Evolutionary conservation across 1,140 invertebrate species (phyloP).

Genomic region (Pseudoatta argentina): DNA sequence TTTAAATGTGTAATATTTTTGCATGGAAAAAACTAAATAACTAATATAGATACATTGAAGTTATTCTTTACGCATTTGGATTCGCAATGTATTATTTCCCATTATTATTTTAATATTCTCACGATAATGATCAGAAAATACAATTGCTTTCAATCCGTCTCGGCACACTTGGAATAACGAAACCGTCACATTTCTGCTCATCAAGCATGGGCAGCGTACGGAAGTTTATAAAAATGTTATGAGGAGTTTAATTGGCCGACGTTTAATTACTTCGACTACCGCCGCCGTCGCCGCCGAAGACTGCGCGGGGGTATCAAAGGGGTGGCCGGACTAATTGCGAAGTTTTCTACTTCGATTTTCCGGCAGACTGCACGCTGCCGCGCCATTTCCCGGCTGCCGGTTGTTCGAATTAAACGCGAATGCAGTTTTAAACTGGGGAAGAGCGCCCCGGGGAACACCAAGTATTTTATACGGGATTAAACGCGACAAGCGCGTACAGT

Average conservation of each 20-base stretch:
- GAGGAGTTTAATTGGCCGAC: constrained; percentile 81
- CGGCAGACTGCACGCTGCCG: constrained; percentile 71
- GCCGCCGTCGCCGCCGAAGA: constrained; percentile 44
- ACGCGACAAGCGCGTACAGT: constrained; percentile 73
- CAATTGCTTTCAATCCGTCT: background rate
- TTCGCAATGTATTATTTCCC: too few relatives aligned
- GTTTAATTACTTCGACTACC: constrained; percentile 80
- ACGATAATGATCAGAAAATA: background rate
- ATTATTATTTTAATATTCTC: background rate
- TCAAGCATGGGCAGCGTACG: constrained; percentile 59
- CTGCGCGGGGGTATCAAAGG: background rate
- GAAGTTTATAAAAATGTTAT: constrained; percentile 85
- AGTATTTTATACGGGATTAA: constrained; percentile 77
- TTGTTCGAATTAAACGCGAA: constrained; percentile 79
- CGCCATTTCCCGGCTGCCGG: constrained; percentile 74
- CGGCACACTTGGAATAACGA: background rate
- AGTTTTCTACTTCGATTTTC: constrained; percentile 81
- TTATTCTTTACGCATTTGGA: too few relatives aligned
- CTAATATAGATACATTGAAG: too few relatives aligned
- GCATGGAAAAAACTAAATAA: too few relatives aligned
- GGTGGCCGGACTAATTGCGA: constrained; percentile 80
- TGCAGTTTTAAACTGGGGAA: constrained; percentile 79
- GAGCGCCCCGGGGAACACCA: constrained; percentile 72
- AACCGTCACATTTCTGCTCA: constrained; percentile 23
- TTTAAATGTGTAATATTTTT: too few relatives aligned